Base-by-base conservation (phyloP, 35 echinoderm and acorn worm genomes). In the Holothuria glaberrima region DNA sequence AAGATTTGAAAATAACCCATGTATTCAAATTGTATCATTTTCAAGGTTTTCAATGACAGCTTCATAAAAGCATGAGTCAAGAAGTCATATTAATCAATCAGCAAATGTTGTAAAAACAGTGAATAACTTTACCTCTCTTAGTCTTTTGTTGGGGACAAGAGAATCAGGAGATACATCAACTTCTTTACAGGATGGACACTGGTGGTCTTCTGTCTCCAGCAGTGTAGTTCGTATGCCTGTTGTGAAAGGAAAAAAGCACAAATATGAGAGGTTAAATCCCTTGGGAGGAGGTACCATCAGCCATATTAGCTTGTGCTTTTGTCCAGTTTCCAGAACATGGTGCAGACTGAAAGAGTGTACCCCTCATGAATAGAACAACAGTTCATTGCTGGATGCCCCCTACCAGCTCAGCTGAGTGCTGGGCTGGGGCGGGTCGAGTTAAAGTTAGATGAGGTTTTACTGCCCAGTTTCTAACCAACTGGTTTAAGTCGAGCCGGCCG, bases 161-260 rank as follows among this genome's bases (percentile, higher is more conserved):
- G 97, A 99, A 58, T 99, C 89, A 50, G 97, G 97, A 25, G 96
- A 94, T 17, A 99, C 97, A 86, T 99, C 97, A 30, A 78, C 59
- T 60, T 99, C 97, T 24, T 99, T 82, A 71, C 97, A 99, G 9
- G 64, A 80, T 30, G 97, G 96, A 88, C 97, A 99, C 52, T 88
- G 50, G 58, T 99, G 97, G 24, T 99, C 91, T 59, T 99, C 97
- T 89, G 96, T 99, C 38, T 94, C 93, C 27, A 99, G 90, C 35
- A 99, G 71, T 26, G 88, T 68, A 74, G 94, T 90, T 59, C 97
- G 83, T 18, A 99, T 99, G 80, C 93, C 97, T 99, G 64, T 24
- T 68, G 82, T 38, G 30, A 19, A 82, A 90, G 36, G 20, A 28
- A 68, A 48, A 68, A 78, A 76, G 6, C 26, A 38, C 33, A n/a